Evolutionary conservation across 1,140 invertebrate genomes (phyloP), one percentile per base, ranked within the genome.

Genomic region (Scaptodrosophila lebanonensis): DNA sequence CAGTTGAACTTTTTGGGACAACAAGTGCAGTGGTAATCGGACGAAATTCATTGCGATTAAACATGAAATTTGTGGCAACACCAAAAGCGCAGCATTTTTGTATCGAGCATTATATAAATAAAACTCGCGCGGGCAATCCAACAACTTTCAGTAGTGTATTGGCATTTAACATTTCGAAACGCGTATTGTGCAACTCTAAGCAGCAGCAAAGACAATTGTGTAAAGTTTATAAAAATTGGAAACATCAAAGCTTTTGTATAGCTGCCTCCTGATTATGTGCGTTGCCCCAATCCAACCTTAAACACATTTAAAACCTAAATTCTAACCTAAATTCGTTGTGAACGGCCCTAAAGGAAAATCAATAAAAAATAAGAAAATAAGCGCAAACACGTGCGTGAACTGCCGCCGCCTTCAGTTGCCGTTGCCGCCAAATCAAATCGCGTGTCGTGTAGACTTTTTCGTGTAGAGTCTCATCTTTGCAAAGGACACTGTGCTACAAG

Each of bases 1-100:
- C n/a, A n/a, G n/a, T n/a, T n/a, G n/a, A n/a, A n/a, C n/a, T n/a
- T n/a, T n/a, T n/a, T n/a, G n/a, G n/a, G n/a, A n/a, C n/a, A n/a
- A n/a, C n/a, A n/a, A n/a, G n/a, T n/a, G n/a, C n/a, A n/a, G n/a
- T n/a, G n/a, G n/a, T n/a, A n/a, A n/a, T n/a, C n/a, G n/a, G n/a
- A 59, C 50, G 56, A 72, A 59, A 66, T 47, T 69, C 64, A 83
- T 83, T 83, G 65, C 83, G 68, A 68, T 70, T 70, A 85, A 85
- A 82, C 70, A 85, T 85, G 83, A 85, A 85, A 85, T 85, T 85
- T 82, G 77, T 73, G 83, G 71, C 63, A 85, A 66, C 82, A 58
- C 63, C 83, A 61, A 56, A 62, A 75, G 64, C 59, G 49, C 48
- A 77, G 47, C 53, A 84, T 68, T 84, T 69, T 64, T 72, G 45